Base-by-base conservation (phyloP, 2,888 invertebrate species). In the Rhamnusium bicolor region DNA sequence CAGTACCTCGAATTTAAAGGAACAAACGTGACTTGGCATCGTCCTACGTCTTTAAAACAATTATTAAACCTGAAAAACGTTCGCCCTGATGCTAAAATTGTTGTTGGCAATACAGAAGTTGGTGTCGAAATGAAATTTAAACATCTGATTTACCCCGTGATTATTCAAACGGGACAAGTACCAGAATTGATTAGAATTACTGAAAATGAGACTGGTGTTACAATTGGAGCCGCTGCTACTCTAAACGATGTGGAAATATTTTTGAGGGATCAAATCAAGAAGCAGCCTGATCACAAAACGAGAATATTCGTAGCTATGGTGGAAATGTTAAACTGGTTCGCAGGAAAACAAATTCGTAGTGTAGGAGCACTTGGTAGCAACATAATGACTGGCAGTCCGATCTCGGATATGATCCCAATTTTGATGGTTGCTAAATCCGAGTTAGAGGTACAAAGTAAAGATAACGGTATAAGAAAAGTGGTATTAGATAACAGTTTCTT, bases 361-460 rank as follows among this genome's bases (percentile, higher is more conserved):
- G 97, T 97, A 12, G 98, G 97, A 61, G 93, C 96, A 12, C 89
- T 98, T 27, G 97, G 95, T 32, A 98, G 98, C 24, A 98, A 98
- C 87, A 95, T 98, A 76, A 94, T 98, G 84, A 82, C 83, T 7
- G 87, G 87, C 3, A 98, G 98, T 88, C 98, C 98, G 0, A 98
- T 98, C 85, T 98, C 98, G 0, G 98, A 99, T 89, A 90, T 98
- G 84, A 97, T 97, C 88, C 98, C 98, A 0, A 93, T 98, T 79
- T 91, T 98, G 73, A 92, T 97, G 90, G 96, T 98, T 0, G 92
- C 93, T 66, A 90, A 90, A 62, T 91, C 92, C 16, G 89, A 90
- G 75, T 85, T 96, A 10, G 91, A 92, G 79, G 88, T 96, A 0
- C 88, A 89, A 29, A 94, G 93, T 81, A 87, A 87, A 54, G 88